Evolutionary conservation across 1,140 invertebrate genomes (phyloP).

Genomic region (Lepidostoma basale): DNA sequence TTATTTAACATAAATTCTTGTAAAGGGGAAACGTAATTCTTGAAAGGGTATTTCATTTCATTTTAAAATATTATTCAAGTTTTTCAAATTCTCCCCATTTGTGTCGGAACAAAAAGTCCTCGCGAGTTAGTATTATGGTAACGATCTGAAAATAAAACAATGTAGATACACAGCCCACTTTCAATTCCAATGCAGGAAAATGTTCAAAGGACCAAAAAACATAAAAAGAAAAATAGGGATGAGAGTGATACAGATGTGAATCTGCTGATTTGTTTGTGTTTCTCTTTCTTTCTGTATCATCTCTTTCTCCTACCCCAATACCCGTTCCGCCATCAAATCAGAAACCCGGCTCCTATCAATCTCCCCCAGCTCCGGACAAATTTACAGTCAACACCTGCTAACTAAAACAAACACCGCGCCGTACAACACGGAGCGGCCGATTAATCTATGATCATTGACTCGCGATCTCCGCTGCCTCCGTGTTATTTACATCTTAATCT

Average conservation of each 20-base stretch:
- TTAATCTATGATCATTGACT: too few species aligned
- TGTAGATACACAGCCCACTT: too few species aligned
- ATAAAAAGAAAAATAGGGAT: constrained; percentile 1
- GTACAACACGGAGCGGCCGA: too few species aligned
- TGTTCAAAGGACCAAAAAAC: background rate
- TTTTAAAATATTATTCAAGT: too few species aligned
- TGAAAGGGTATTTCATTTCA: too few species aligned
- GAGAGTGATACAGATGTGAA: constrained; percentile 19
- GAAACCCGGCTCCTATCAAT: constrained; percentile 18
- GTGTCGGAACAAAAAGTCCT: too few species aligned
- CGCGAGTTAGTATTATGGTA: too few species aligned
- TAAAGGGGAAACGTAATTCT: too few species aligned
- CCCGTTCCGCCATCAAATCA: constrained; percentile 8
- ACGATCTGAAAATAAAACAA: background rate
- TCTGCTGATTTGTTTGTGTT: constrained; percentile 12
- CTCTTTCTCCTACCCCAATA: background rate
- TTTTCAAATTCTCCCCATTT: too few species aligned
- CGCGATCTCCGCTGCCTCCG: too few species aligned
- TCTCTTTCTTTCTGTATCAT: background rate
- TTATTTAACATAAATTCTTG: too few species aligned
- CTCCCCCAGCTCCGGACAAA: constrained; percentile 11
- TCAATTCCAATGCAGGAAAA: background rate
- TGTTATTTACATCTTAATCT: too few species aligned
- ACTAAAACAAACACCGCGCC: constrained; percentile 8
- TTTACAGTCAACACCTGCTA: constrained; percentile 14